Percentiles rank a stretch among this genome's conserved stretches.
phyloP scores from a whole-genome alignment of 2,113 vertebrate species.

The Uropsilus gracilis region DNA sequence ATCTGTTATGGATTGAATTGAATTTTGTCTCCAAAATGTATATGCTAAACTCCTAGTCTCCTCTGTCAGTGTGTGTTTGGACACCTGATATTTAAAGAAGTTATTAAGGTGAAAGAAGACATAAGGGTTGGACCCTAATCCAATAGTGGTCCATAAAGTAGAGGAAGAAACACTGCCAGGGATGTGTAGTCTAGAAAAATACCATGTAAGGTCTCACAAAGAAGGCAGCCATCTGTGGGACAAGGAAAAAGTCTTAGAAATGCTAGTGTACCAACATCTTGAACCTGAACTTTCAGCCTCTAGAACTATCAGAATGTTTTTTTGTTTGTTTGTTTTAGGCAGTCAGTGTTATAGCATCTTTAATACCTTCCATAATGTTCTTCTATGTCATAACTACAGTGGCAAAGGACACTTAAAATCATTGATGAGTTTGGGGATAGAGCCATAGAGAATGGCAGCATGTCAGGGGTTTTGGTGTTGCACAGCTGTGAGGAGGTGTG shows the following conservation, averaged over 20 bases:
- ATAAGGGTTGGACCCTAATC: not conserved
- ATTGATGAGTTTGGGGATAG: too few relatives aligned
- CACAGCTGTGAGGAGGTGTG: too few relatives aligned
- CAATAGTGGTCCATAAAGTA: not conserved
- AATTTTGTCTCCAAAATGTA: not conserved
- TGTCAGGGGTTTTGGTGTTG: too few relatives aligned
- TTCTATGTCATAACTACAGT: not conserved
- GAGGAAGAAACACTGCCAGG: not conserved
- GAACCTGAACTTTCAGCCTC: not conserved
- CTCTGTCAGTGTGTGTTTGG: too few relatives aligned
- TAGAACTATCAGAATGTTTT: too few relatives aligned
- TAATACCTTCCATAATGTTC: fast-evolving
- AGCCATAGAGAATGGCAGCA: too few relatives aligned
- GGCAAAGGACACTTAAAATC: not conserved
- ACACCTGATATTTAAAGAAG: not conserved
- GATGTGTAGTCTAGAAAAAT: too few relatives aligned
- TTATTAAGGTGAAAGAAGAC: not conserved
- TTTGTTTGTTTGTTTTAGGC: too few relatives aligned
- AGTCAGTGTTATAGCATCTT: not conserved
- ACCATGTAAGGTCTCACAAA: fast-evolving
- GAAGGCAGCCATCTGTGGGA: fast-evolving
- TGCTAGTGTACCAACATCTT: not conserved
- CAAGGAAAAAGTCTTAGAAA: not conserved
- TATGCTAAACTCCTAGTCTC: not conserved
- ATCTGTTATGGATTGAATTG: fast-evolving